Conservation (phyloP, 2,113 vertebrate species). For the Crotalus viridis region DNA sequence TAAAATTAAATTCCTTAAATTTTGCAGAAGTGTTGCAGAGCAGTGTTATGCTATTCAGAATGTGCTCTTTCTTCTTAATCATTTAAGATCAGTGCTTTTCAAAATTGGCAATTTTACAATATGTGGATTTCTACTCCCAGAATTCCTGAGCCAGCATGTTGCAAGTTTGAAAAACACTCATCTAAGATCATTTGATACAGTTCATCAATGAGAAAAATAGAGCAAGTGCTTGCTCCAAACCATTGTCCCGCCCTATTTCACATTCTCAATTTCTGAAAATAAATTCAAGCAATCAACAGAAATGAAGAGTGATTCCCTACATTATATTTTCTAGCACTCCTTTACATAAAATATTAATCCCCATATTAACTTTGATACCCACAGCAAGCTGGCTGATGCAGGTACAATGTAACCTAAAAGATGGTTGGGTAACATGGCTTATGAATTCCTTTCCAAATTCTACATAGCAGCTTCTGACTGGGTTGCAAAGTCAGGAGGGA, state of each 20-base stretch:
- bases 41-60: constrained; percentile 16
- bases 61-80: not conserved
- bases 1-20: not conserved
- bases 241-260: not conserved
- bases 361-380: not conserved
- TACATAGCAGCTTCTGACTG: not conserved
- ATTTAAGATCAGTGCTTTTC: not conserved
- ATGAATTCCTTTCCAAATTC: not conserved
- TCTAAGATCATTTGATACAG: constrained; percentile 4
- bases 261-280: not conserved
- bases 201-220: not conserved
- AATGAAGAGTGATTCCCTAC: not conserved
- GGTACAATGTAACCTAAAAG: not conserved
- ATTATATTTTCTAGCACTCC: not conserved
- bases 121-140: not conserved
- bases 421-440: not conserved
- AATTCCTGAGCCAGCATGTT: not conserved
- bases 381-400: not conserved
- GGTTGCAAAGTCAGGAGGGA: not conserved
- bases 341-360: not conserved
- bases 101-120: not conserved
- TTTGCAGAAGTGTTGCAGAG: not conserved
- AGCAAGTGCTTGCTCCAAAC: not conserved
- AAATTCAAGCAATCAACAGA: not conserved
- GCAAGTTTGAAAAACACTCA: not conserved